Conservation (phyloP, 2,113 vertebrate species). For the Cyanocitta stelleri region DNA sequence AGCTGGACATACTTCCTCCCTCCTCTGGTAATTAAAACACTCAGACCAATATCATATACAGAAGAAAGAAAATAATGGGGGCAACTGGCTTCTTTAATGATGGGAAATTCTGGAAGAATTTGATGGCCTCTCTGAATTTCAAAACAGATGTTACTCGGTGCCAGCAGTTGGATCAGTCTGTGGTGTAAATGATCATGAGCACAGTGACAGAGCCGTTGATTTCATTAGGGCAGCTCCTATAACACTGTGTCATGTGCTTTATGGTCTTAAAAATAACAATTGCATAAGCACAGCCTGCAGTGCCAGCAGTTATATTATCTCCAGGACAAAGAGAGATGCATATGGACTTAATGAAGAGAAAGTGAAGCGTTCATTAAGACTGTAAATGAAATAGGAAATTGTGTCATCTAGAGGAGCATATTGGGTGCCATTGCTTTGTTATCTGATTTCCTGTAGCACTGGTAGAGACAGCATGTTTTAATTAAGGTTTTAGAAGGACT, state of each 20-base stretch:
- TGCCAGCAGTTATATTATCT: neutral
- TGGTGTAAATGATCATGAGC: neutral
- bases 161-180: neutral
- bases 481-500: neutral
- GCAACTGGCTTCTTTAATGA: neutral
- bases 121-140: neutral
- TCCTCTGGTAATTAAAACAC: neutral
- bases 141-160: neutral
- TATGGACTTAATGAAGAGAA: neutral
- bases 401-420: neutral
- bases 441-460: neutral
- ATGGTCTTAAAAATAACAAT: neutral
- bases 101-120: neutral
- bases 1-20: neutral
- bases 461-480: neutral
- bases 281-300: neutral
- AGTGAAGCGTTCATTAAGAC: neutral
- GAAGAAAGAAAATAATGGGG: neutral
- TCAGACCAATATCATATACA: neutral
- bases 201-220: rapidly evolving
- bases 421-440: neutral
- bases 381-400: conserved; percentile 13
- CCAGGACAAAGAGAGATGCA: neutral
- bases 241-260: neutral
- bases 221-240: neutral